These are phyloP conservation scores for Tauraco hartlaubi DNA, from an alignment of 2,797 vertebrate genomes.

Conservation along the genomic window DNA sequence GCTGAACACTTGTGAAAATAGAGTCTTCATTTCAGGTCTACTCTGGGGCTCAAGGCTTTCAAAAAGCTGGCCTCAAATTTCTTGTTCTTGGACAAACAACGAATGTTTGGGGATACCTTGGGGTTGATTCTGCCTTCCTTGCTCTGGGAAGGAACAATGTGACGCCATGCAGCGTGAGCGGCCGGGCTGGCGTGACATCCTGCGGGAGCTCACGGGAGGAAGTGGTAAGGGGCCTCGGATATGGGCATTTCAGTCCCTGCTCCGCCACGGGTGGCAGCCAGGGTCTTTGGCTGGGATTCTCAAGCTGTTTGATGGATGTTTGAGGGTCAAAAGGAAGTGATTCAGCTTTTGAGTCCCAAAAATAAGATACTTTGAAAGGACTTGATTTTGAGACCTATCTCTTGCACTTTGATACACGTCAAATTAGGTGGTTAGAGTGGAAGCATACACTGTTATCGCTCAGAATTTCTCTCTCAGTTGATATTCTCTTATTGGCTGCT, in stretches of 20 bases:
- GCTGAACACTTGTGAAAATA: slow-evolving; percentile 72
- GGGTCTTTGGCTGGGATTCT: background rate
- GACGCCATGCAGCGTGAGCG: background rate
- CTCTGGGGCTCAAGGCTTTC: slow-evolving; percentile 20
- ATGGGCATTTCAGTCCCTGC: background rate
- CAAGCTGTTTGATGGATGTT: background rate
- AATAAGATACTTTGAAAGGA: background rate
- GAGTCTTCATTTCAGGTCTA: slow-evolving; percentile 37
- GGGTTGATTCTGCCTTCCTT: background rate
- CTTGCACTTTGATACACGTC: background rate
- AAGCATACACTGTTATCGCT: rapidly evolving
- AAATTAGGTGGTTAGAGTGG: rapidly evolving
- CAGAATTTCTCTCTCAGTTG: background rate
- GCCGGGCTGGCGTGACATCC: background rate
- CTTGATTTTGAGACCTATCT: background rate
- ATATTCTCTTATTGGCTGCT: background rate
- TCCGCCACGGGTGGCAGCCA: rapidly evolving
- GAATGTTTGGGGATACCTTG: slow-evolving; percentile 18
- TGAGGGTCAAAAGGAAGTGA: background rate
- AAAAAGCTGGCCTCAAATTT: slow-evolving; percentile 17
- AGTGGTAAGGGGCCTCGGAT: background rate
- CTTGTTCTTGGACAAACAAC: slow-evolving; percentile 23
- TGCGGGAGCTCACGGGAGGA: background rate
- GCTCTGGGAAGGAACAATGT: background rate
- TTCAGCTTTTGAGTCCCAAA: background rate